phyloP scores from a whole-genome alignment of 2,113 vertebrate genomes.

The Hydropotes inermis region DNA sequence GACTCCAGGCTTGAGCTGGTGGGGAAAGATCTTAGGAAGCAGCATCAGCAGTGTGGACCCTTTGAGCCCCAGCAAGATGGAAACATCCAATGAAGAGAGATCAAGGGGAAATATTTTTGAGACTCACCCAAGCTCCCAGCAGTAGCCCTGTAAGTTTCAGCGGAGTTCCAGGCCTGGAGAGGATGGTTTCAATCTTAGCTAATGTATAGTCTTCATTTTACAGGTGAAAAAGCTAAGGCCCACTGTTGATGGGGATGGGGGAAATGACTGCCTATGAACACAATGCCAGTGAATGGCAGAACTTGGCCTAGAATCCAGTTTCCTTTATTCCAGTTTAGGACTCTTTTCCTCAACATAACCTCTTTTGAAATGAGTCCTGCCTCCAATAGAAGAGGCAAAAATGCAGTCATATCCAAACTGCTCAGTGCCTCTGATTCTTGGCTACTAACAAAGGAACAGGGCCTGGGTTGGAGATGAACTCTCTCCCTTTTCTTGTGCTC shows the following conservation, averaged over 20 bases:
- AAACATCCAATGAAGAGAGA: neutral
- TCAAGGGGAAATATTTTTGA: neutral
- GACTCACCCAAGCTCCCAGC: neutral
- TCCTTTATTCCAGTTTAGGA: neutral
- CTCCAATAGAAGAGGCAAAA: neutral
- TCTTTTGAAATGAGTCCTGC: neutral
- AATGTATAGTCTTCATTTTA: slow-evolving; percentile 11
- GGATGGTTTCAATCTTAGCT: neutral
- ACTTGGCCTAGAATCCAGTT: neutral
- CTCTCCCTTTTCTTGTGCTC: neutral
- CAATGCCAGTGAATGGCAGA: neutral
- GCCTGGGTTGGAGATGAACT: neutral
- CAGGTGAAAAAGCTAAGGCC: neutral
- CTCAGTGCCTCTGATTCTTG: neutral
- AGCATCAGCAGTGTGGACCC: neutral
- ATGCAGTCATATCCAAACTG: neutral
- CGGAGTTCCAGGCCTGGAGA: neutral
- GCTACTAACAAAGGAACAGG: neutral
- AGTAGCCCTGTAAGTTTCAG: neutral
- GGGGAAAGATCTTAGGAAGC: neutral
- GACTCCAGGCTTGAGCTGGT: neutral
- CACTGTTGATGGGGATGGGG: neutral
- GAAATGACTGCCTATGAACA: neutral
- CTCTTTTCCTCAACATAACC: neutral
- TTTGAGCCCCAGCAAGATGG: neutral